phyloP scores from a whole-genome alignment of 2,113 vertebrate genomes.

The Glaucidium brasilianum region DNA sequence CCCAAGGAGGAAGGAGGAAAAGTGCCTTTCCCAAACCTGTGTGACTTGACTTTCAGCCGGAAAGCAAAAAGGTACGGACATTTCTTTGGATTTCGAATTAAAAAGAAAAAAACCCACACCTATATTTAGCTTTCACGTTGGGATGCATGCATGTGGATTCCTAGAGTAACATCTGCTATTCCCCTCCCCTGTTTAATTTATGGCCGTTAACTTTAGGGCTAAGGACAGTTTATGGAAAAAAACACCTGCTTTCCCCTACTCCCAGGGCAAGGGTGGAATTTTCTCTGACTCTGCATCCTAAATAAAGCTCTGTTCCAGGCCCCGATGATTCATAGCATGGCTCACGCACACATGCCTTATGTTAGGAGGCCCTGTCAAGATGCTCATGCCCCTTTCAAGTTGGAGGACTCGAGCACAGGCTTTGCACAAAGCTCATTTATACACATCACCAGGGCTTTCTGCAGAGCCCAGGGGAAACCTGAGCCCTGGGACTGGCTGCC shows the following conservation, averaged over 20 bases:
- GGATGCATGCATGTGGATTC: not conserved
- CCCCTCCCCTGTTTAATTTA: constrained; percentile 53
- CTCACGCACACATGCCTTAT: constrained; percentile 57
- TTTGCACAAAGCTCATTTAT: not conserved
- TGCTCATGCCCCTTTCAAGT: not conserved
- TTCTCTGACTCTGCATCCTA: constrained; percentile 61
- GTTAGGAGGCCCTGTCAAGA: constrained; percentile 58
- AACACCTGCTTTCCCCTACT: constrained; percentile 67
- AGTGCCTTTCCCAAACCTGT: rapidly evolving
- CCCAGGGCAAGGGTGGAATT: constrained; percentile 57
- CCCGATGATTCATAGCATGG: constrained; percentile 45
- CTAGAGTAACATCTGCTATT: constrained; percentile 40
- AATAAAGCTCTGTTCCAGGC: constrained; percentile 50
- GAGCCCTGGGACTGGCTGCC: not conserved
- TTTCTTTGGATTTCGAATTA: not conserved
- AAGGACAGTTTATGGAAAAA: constrained; percentile 73
- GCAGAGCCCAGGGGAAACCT: not conserved
- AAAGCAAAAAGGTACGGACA: rapidly evolving
- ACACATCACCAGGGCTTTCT: not conserved
- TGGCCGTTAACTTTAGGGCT: constrained; percentile 41
- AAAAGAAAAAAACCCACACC: not conserved
- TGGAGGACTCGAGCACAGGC: not conserved
- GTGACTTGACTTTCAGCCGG: not conserved
- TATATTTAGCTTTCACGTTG: constrained; percentile 17
- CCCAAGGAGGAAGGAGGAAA: not conserved